Conservation (phyloP, 2,113 vertebrate genomes). For the Oreocharis arfaki region DNA sequence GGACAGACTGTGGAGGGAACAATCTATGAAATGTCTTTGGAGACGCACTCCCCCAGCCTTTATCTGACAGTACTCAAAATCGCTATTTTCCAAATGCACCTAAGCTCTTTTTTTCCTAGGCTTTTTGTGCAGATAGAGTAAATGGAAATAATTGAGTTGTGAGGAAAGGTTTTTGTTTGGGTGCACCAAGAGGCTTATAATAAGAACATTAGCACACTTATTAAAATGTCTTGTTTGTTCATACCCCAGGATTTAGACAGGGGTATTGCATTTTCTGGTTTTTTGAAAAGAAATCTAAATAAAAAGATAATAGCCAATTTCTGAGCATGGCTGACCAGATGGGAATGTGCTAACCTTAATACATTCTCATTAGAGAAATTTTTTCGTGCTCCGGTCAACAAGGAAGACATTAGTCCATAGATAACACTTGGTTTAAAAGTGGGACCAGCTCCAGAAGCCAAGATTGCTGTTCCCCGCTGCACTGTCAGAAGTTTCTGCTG, state of each 20-base stretch:
- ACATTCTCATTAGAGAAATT: constrained; percentile 23
- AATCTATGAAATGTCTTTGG: not conserved
- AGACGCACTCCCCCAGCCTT: not conserved
- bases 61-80: not conserved
- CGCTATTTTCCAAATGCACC: not conserved
- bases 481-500: not conserved
- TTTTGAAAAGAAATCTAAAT: not conserved
- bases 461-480: not conserved
- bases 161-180: not conserved
- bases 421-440: not conserved
- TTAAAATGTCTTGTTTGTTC: constrained; percentile 50
- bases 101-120: not conserved
- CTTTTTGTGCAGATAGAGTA: not conserved
- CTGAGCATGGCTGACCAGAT: constrained; percentile 2
- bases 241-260: not conserved
- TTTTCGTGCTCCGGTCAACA: not conserved
- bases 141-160: constrained; percentile 39
- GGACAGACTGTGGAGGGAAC: not conserved
- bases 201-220: constrained; percentile 35
- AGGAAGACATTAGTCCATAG: not conserved
- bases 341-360: constrained; percentile 5
- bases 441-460: not conserved
- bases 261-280: not conserved
- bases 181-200: not conserved
- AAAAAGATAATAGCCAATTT: constrained; percentile 41